A percentile compares a stretch with the other conserved stretches of the same genome.
Evolutionary conservation across 2,888 invertebrate species (phyloP).

Genomic region (Didymodactylos carnosus): DNA sequence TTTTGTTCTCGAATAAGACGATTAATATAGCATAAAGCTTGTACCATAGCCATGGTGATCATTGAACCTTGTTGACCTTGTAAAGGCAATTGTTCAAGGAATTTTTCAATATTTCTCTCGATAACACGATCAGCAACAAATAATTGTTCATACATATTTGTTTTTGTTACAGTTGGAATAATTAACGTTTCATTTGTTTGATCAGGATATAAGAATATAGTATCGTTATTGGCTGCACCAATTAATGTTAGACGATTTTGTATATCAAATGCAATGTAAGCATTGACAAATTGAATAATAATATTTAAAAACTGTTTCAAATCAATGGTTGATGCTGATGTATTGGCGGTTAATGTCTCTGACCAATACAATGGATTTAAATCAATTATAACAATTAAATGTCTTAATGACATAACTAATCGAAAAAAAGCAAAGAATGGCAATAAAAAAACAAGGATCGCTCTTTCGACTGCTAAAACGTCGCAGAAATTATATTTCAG

Average conservation of each 20-base stretch:
- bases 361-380: not conserved
- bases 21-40: slow-evolving; percentile 67
- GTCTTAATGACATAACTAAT: no score
- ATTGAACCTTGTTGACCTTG: slow-evolving; percentile 31
- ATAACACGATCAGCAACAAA: not conserved
- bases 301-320: not conserved
- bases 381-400: not conserved
- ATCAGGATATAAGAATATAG: not conserved
- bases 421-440: no score
- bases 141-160: not conserved
- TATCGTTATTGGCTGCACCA: not conserved
- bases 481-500: no score
- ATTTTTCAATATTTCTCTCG: not conserved
- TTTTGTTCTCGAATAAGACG: slow-evolving; percentile 22
- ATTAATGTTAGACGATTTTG: not conserved
- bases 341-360: not conserved
- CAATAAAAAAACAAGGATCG: no score
- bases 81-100: slow-evolving; percentile 6
- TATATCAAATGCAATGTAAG: not conserved
- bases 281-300: not conserved
- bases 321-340: not conserved
- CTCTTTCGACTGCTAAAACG: no score
- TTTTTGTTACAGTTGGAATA: not conserved
- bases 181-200: not conserved
- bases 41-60: slow-evolving; percentile 65